Percentiles rank a stretch among this genome's conserved stretches.
These are phyloP conservation scores for Ramazzottius varieornatus DNA, from an alignment of 2,888 invertebrate species.

Conservation along the genomic window DNA sequence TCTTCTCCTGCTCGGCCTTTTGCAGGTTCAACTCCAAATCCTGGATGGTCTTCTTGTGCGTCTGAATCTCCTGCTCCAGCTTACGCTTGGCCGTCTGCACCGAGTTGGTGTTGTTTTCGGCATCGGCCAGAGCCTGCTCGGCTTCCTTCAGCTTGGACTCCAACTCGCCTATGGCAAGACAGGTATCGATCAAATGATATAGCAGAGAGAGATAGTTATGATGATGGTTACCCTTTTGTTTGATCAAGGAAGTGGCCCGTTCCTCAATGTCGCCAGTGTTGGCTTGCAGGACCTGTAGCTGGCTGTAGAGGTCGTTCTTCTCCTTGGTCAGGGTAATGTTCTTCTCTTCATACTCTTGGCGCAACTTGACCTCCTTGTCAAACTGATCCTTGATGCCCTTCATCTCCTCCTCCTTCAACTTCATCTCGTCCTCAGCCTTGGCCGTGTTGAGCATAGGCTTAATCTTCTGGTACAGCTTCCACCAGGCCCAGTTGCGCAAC, in stretches of 20 bases:
- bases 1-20: slow-evolving; percentile 86
- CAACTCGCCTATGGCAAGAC: too few species aligned
- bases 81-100: slow-evolving; percentile 87
- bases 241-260: slow-evolving; percentile 65
- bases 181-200: too few species aligned
- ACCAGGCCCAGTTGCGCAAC: slow-evolving; percentile 99
- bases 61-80: slow-evolving; percentile 71
- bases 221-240: slow-evolving; percentile 84
- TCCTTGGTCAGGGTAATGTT: slow-evolving; percentile 75
- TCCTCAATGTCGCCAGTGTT: slow-evolving; percentile 70
- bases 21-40: slow-evolving; percentile 78
- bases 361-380: slow-evolving; percentile 76
- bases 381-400: slow-evolving; percentile 75
- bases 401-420: slow-evolving; percentile 87
- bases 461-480: slow-evolving; percentile 97
- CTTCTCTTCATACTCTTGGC: slow-evolving; percentile 81
- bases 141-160: slow-evolving; percentile 86
- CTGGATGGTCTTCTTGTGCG: slow-evolving; percentile 88
- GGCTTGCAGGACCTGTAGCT: slow-evolving; percentile 79
- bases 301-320: slow-evolving; percentile 63
- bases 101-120: slow-evolving; percentile 85
- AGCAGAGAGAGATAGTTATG: too few species aligned
- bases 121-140: slow-evolving; percentile 81
- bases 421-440: slow-evolving; percentile 95
- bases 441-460: slow-evolving; percentile 96